phyloP scores from a whole-genome alignment of 2,113 vertebrate species.

The Morone chrysops region DNA sequence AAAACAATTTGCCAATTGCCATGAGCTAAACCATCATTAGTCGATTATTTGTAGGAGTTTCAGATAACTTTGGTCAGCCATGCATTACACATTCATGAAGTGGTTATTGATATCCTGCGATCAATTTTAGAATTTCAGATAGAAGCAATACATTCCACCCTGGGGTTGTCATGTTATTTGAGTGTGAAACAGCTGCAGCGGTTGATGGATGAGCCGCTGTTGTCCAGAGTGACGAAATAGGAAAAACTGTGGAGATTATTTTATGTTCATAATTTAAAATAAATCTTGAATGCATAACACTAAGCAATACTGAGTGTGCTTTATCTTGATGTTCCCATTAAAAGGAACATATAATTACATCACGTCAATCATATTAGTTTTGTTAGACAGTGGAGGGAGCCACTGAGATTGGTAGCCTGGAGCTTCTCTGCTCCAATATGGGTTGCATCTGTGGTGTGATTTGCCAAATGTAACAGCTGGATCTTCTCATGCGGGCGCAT shows the following conservation, averaged over 20 bases:
- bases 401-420: slow-evolving; percentile 44
- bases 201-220: slow-evolving; percentile 39
- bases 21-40: slow-evolving; percentile 12
- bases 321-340: slow-evolving; percentile 28
- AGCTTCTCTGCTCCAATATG: slow-evolving; percentile 46
- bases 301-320: slow-evolving; percentile 9
- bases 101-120: slow-evolving; percentile 33
- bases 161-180: slow-evolving; percentile 31
- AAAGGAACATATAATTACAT: slow-evolving; percentile 41
- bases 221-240: slow-evolving; percentile 47
- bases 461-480: slow-evolving; percentile 67
- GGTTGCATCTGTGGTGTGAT: slow-evolving; percentile 54
- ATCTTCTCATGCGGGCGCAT: slow-evolving; percentile 40
- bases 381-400: slow-evolving; percentile 36
- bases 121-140: slow-evolving; percentile 39
- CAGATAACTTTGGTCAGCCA: slow-evolving; percentile 25
- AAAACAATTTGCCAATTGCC: slow-evolving; percentile 7
- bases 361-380: slow-evolving; percentile 34
- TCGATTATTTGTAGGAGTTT: slow-evolving; percentile 26
- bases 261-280: slow-evolving; percentile 34
- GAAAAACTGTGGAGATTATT: slow-evolving; percentile 18
- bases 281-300: slow-evolving; percentile 30
- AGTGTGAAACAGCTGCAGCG: slow-evolving; percentile 60
- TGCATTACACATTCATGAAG: slow-evolving; percentile 20
- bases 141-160: slow-evolving; percentile 47